phyloP scores from a whole-genome alignment of 2,113 vertebrate species.

The Coturnix japonica region DNA sequence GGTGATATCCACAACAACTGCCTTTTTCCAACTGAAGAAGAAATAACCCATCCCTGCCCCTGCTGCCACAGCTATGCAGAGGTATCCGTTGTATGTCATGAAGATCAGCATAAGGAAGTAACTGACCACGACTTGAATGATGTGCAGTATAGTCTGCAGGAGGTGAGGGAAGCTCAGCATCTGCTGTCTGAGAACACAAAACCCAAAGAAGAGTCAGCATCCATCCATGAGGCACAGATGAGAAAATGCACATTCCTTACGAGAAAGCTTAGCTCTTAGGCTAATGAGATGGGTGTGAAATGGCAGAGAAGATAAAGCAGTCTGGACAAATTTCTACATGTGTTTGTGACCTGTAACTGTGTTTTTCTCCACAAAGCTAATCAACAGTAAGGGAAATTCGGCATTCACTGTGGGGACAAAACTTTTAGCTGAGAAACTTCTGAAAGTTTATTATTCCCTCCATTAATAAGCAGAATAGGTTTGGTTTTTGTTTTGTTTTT shows the following conservation, averaged over 20 bases:
- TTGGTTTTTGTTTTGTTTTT: not conserved
- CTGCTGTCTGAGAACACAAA: slow-evolving; percentile 83
- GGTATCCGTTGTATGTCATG: slow-evolving; percentile 98
- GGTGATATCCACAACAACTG: slow-evolving; percentile 97
- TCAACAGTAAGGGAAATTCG: fast-evolving
- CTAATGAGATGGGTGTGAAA: not conserved
- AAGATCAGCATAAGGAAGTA: slow-evolving; percentile 99
- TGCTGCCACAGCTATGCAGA: slow-evolving; percentile 91
- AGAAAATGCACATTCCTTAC: not conserved
- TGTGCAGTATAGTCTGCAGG: slow-evolving; percentile 90
- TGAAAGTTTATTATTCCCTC: not conserved
- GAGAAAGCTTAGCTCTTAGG: not conserved
- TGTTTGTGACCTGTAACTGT: not conserved
- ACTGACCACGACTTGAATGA: slow-evolving; percentile 95
- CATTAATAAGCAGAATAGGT: not conserved
- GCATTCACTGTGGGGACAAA: not conserved
- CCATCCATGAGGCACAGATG: fast-evolving
- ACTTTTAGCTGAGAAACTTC: not conserved
- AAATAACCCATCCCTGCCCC: slow-evolving; percentile 95
- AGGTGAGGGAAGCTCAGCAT: slow-evolving; percentile 94
- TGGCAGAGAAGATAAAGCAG: not conserved
- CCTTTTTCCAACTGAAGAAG: slow-evolving; percentile 98
- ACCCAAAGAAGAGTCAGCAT: slow-evolving; percentile 38
- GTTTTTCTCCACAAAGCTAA: not conserved
- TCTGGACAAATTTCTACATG: not conserved